phyloP scores from a whole-genome alignment of 2,113 vertebrate species.

The Dicrurus megarhynchus region DNA sequence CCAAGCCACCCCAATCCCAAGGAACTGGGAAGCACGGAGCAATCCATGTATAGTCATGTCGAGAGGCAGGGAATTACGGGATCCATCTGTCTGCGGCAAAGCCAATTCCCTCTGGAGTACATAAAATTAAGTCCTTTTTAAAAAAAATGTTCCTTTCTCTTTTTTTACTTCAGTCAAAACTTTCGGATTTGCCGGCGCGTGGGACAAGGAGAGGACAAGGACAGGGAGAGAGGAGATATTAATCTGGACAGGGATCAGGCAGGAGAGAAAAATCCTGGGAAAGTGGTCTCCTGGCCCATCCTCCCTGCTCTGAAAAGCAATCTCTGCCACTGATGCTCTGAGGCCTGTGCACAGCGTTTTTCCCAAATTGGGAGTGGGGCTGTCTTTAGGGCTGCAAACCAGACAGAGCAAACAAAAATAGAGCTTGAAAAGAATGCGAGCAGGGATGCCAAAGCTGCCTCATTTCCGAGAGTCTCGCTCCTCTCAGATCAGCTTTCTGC shows the following conservation, averaged over 20 bases:
- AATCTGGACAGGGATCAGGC: neutral
- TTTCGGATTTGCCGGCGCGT: neutral
- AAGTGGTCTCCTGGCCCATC: neutral
- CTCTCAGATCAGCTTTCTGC: neutral
- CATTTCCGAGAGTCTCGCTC: neutral
- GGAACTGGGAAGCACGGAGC: neutral
- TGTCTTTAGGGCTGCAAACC: conserved; percentile 25
- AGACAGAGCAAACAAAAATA: conserved; percentile 57
- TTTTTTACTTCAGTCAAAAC: neutral
- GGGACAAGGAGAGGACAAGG: neutral
- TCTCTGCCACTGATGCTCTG: neutral
- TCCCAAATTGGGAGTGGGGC: conserved; percentile 50
- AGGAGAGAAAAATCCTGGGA: neutral
- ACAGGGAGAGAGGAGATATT: neutral
- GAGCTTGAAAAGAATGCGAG: conserved; percentile 35
- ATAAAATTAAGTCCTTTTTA: neutral
- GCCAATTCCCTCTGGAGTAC: conserved; percentile 8
- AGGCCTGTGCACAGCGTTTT: neutral
- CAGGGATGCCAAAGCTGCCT: conserved; percentile 32
- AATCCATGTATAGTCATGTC: conserved; percentile 13
- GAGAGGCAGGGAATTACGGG: neutral
- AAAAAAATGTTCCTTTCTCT: neutral
- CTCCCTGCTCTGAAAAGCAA: neutral
- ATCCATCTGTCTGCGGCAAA: neutral
- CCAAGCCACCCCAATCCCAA: neutral